Evolutionary conservation across 2,113 vertebrate species (phyloP), one percentile per base, ranked within the genome.

Genomic region (Zapornia atra): DNA sequence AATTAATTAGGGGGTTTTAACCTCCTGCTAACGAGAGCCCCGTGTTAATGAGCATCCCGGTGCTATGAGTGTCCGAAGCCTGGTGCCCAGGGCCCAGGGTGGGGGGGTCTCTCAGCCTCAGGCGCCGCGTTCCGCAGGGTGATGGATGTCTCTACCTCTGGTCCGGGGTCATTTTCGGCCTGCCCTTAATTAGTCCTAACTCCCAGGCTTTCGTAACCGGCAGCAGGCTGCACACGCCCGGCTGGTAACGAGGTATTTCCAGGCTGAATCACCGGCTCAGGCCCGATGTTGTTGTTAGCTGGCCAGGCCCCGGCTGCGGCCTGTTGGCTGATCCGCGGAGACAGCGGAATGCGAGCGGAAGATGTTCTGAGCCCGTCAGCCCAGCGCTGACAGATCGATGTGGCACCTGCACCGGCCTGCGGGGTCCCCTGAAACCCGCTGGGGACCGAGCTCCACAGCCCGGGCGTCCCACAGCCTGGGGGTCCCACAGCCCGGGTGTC

Each of bases 291-390:
- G 94, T 96, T 94, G 93, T 97, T 84, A 81, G 94, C 90, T 76
- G 86, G 29, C 24, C 78, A 91, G 90, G 73, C 79, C 63, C 86
- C 87, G 86, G 82, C 93, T 73, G 95, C 82, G 75, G 94, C 88
- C 93, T 70, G 88, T 72, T 84, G 44, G 56, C 95, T 98, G 97
- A 98, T 97, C 81, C 28, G 19, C 28, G 54, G 84, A 57, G 97
- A 97, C 94, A 82, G 86, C 28, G 92, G 88, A 97, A 97, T 76
- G 86, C 95, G 84, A 94, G 97, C 97, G 97, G 97, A 97, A 98
- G 97, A 97, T 85, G 96, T 94, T 94, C 97, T 97, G 96, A 96
- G 82, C 97, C 50, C 91, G 21, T 98, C 98, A 98, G 54, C 63
- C 6, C 68, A 79, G 90, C 17, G 15, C 77, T 96, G 96, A 97